phyloP scores from a whole-genome alignment of 1,140 invertebrate species.

The Tribolium madens region DNA sequence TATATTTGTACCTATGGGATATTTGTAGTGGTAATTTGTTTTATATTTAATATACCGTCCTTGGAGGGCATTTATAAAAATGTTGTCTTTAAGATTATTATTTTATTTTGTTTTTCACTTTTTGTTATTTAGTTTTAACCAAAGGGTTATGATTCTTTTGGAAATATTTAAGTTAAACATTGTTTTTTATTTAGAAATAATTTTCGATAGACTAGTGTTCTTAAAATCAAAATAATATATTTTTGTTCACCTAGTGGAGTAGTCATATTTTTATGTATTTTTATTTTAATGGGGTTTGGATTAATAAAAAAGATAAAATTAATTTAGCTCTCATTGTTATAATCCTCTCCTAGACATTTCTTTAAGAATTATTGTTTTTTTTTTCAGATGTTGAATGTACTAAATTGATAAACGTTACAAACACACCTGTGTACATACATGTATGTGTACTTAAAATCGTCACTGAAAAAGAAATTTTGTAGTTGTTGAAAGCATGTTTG shows the following conservation, averaged over 20 bases:
- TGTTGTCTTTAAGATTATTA: slow-evolving; percentile 39
- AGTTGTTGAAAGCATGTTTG: too few species aligned
- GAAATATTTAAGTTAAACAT: neutral
- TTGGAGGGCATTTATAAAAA: slow-evolving; percentile 42
- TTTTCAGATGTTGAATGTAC: too few species aligned
- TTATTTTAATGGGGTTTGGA: slow-evolving; percentile 45
- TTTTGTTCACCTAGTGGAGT: slow-evolving; percentile 37
- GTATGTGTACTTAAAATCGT: too few species aligned
- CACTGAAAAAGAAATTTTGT: too few species aligned
- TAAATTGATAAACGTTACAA: too few species aligned
- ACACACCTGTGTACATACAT: too few species aligned
- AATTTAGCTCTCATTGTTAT: neutral
- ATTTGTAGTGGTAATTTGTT: slow-evolving; percentile 46
- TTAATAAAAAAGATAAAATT: slow-evolving; percentile 33
- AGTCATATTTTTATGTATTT: slow-evolving; percentile 46
- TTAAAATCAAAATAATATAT: slow-evolving; percentile 41
- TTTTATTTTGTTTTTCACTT: slow-evolving; percentile 35
- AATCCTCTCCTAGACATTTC: neutral
- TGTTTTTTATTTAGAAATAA: slow-evolving; percentile 29
- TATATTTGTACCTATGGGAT: slow-evolving; percentile 48
- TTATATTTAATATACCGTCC: slow-evolving; percentile 40
- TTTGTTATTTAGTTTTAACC: slow-evolving; percentile 35
- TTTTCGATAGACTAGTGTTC: slow-evolving; percentile 4
- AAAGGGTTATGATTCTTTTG: neutral
- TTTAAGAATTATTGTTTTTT: neutral